Evolutionary conservation across 2,888 invertebrate species (phyloP).

Genomic region (Exephanes ischioxanthus): DNA sequence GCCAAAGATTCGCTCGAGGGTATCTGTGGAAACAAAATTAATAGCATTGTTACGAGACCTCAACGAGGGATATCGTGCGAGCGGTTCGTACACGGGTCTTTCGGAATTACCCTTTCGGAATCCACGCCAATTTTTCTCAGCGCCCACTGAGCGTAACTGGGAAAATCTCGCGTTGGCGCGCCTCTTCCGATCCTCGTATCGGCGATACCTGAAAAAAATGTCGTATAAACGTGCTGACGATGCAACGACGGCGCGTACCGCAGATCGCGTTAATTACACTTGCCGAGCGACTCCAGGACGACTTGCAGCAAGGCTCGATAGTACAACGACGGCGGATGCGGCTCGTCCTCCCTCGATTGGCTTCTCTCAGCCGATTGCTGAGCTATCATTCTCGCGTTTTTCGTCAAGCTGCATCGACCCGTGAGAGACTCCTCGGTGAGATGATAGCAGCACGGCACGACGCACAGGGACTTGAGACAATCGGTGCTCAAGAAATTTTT

Average conservation of each 20-base stretch:
- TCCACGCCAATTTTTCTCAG: constrained; percentile 88
- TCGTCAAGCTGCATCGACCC: constrained; percentile 74
- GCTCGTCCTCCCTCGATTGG: constrained; percentile 84
- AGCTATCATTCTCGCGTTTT: constrained; percentile 94
- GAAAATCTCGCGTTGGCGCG: constrained; percentile 88
- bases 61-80: neutral
- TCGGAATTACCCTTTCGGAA: constrained; percentile 82
- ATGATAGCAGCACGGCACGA: constrained; percentile 97
- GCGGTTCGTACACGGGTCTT: neutral
- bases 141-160: constrained; percentile 90
- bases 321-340: constrained; percentile 89
- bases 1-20: constrained; percentile 85
- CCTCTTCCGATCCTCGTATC: constrained; percentile 88
- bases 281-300: constrained; percentile 79
- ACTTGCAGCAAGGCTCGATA: constrained; percentile 92
- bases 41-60: neutral
- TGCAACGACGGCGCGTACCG: neutral
- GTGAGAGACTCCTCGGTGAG: constrained; percentile 87
- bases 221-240: constrained; percentile 85
- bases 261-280: constrained; percentile 65
- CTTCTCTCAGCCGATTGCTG: constrained; percentile 93
- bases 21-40: constrained; percentile 71
- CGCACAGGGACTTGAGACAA: constrained; percentile 88
- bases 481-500: constrained; percentile 88
- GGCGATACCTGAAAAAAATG: constrained; percentile 83